Evolutionary conservation across 2,797 vertebrate genomes (phyloP).

Genomic region (Melanotaenia pygmaea): DNA sequence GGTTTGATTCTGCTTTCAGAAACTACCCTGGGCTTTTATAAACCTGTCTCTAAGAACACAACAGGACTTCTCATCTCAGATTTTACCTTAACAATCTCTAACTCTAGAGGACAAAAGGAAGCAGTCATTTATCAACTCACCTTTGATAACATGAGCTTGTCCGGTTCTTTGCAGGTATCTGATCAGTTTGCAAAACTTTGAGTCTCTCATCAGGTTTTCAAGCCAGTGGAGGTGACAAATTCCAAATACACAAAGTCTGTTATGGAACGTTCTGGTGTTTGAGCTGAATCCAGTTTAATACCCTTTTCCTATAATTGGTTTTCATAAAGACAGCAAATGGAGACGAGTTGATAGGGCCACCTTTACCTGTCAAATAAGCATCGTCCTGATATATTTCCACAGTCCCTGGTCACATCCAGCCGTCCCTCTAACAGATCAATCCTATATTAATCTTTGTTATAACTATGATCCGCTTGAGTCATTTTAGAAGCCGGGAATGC

Average conservation of each 20-base stretch:
- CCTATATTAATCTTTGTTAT: conserved; percentile 45
- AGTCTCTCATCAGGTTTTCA: neutral
- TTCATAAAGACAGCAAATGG: neutral
- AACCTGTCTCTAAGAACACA: neutral
- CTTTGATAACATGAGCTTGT: neutral
- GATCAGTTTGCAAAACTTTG: neutral
- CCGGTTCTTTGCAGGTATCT: neutral
- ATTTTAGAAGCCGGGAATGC: neutral
- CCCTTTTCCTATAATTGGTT: neutral
- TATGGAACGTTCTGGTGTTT: neutral
- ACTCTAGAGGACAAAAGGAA: neutral
- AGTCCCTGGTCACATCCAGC: conserved; percentile 5
- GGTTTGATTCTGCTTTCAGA: neutral
- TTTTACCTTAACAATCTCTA: neutral
- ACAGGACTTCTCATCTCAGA: neutral
- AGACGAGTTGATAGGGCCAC: neutral
- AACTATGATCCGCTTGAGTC: conserved; percentile 19
- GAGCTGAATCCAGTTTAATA: neutral
- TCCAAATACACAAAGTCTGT: neutral
- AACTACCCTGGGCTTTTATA: neutral
- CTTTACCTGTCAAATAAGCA: neutral
- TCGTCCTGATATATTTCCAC: neutral
- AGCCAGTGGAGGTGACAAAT: neutral
- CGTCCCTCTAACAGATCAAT: conserved; percentile 31
- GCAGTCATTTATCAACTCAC: neutral